phyloP scores from a whole-genome alignment of 35 echinoderm and acorn worm genomes.

The Ophioderma brevispina region DNA sequence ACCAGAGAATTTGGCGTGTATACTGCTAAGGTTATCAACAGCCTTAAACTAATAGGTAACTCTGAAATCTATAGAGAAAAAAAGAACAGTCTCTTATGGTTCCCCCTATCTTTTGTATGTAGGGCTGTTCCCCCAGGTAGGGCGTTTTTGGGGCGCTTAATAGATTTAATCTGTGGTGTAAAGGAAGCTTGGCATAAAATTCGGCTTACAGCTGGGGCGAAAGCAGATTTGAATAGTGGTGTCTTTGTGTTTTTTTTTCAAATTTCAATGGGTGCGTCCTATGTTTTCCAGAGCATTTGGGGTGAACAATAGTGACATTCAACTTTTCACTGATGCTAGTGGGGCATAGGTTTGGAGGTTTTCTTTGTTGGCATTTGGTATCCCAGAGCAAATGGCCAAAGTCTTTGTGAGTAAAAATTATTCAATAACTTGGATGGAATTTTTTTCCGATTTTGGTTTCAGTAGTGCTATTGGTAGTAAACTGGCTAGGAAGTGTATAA shows the following conservation, averaged over 20 bases:
- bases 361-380: not conserved
- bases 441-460: not conserved
- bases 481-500: no score
- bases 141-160: not conserved
- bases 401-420: not conserved
- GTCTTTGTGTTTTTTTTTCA: not conserved
- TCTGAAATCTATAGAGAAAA: not conserved
- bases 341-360: not conserved
- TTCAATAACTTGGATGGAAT: not conserved
- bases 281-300: not conserved
- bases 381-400: not conserved
- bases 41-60: not conserved
- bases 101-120: not conserved
- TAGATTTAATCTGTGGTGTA: not conserved
- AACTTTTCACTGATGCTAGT: not conserved
- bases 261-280: not conserved
- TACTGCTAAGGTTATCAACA: not conserved
- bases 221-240: not conserved
- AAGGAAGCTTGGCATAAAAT: constrained; percentile 6
- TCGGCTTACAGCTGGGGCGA: not conserved
- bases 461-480: not conserved
- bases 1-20: not conserved
- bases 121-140: not conserved
- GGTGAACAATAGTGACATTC: not conserved
- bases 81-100: not conserved